Conservation (phyloP, 2,113 vertebrate species). For the Oriolus oriolus region DNA sequence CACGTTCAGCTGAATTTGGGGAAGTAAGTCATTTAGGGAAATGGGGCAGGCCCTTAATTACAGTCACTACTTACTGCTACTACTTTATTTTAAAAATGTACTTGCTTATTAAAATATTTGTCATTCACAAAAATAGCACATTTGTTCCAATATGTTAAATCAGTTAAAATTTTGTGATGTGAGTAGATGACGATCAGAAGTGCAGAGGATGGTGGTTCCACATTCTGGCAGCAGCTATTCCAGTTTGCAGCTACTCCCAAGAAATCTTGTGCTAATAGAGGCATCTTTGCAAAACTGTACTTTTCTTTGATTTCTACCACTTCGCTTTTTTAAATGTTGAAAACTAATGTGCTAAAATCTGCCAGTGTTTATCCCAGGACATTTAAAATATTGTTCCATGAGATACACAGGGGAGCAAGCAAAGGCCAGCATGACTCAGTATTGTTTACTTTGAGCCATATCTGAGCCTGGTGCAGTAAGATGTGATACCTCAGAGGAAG, state of each 20-base stretch:
- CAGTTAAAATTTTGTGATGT: not conserved
- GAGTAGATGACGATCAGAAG: not conserved
- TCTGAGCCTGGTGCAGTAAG: not conserved
- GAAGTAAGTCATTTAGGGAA: not conserved
- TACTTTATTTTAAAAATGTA: not conserved
- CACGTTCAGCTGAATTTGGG: not conserved
- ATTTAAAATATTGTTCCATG: conserved; percentile 4
- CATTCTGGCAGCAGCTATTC: not conserved
- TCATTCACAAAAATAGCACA: not conserved
- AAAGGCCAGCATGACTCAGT: conserved; percentile 25
- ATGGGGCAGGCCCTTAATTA: not conserved
- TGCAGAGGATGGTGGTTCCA: not conserved
- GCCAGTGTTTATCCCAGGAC: not conserved
- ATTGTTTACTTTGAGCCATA: not conserved
- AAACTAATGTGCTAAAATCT: not conserved
- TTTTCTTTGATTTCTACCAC: not conserved
- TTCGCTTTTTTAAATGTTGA: not conserved
- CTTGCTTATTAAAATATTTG: not conserved
- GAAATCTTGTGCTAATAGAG: not conserved
- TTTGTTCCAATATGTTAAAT: not conserved
- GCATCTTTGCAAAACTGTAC: not conserved
- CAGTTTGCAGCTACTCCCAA: not conserved
- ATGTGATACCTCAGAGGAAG: not conserved
- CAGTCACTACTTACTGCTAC: not conserved
- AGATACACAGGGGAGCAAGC: conserved; percentile 16